These are phyloP conservation scores for Arothron firmamentum DNA, from an alignment of 2,113 vertebrate species.

Conservation along the genomic window DNA sequence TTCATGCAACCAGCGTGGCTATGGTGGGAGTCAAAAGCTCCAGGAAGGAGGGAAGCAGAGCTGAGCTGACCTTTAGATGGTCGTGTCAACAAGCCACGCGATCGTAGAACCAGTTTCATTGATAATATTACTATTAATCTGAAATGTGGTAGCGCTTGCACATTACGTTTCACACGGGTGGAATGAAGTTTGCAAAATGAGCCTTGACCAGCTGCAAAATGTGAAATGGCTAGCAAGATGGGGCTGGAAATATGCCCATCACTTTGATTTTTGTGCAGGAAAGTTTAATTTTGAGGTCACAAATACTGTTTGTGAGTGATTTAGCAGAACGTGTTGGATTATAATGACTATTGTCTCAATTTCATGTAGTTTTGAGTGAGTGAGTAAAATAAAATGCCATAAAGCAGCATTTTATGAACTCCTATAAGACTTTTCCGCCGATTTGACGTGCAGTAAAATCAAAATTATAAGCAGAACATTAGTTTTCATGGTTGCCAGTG, in stretches of 20 bases:
- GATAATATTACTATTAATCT: constrained; percentile 10
- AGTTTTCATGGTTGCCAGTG: constrained; percentile 32
- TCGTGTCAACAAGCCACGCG: background rate
- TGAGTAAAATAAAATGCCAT: constrained; percentile 11
- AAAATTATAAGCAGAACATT: constrained; percentile 31
- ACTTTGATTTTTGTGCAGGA: too few species aligned
- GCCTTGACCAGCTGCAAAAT: too few species aligned
- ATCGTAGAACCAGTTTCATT: too few species aligned
- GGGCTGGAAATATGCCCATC: too few species aligned
- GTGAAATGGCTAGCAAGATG: too few species aligned
- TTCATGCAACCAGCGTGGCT: constrained; percentile 3
- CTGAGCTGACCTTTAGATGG: constrained; percentile 30
- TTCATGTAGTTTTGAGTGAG: too few species aligned
- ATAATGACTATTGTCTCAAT: too few species aligned
- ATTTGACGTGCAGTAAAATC: constrained; percentile 34
- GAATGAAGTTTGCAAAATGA: constrained; percentile 13
- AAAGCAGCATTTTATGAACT: constrained; percentile 30
- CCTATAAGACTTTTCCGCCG: constrained; percentile 22
- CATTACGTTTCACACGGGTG: constrained; percentile 25
- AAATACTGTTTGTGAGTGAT: too few species aligned
- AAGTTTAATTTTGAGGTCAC: too few species aligned
- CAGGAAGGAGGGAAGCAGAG: background rate
- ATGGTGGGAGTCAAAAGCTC: background rate
- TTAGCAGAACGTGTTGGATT: too few species aligned
- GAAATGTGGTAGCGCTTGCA: constrained; percentile 3